A percentile compares a stretch with the other conserved stretches of the same genome.
Evolutionary conservation across 2,797 vertebrate species (phyloP).

Genomic region (Epinephelus malabaricus): DNA sequence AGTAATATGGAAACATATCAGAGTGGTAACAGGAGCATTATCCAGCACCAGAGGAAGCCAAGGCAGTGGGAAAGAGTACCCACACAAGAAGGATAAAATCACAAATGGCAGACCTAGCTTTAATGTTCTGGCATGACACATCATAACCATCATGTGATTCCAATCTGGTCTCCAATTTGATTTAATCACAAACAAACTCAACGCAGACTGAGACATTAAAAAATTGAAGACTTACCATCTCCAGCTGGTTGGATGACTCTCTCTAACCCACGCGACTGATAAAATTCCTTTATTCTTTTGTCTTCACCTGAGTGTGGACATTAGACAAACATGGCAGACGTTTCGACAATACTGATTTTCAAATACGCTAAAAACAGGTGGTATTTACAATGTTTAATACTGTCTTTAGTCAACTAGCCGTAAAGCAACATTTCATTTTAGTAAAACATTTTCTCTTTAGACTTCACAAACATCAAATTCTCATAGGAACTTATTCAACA

Average conservation of each 20-base stretch:
- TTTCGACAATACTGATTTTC: neutral
- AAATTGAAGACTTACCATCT: conserved; percentile 84
- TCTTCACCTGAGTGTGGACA: conserved; percentile 89
- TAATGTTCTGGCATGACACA: no score
- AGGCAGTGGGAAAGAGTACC: no score
- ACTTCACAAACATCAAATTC: neutral
- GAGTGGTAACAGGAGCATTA: no score
- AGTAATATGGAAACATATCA: no score
- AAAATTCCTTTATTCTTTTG: conserved; percentile 96
- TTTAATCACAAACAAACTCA: neutral
- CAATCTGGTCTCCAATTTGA: neutral
- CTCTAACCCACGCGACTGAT: conserved; percentile 96
- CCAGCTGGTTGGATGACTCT: conserved; percentile 91
- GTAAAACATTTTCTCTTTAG: neutral
- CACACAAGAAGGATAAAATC: no score
- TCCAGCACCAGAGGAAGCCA: no score
- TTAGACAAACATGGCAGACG: neutral
- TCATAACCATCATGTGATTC: no score
- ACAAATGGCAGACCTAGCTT: no score
- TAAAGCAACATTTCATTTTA: neutral
- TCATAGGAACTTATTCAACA: neutral
- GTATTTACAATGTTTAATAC: neutral
- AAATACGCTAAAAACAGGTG: neutral
- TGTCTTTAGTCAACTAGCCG: neutral
- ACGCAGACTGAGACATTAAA: neutral